phyloP scores from a whole-genome alignment of 2,113 vertebrate genomes.

The Trematomus loennbergii region DNA sequence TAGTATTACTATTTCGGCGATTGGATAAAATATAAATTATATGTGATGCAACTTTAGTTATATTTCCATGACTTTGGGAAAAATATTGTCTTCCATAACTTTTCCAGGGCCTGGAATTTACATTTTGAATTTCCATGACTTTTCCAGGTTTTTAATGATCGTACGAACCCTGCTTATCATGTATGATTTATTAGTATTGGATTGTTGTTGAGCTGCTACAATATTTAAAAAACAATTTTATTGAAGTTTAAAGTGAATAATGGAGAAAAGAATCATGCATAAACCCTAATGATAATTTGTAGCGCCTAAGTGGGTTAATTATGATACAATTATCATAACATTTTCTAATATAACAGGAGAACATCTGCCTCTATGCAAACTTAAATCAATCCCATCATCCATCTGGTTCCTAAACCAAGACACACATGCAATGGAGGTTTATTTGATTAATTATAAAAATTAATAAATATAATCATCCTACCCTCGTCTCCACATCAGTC shows the following conservation, averaged over 20 bases:
- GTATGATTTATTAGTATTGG: not conserved
- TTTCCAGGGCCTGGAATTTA: too few species aligned
- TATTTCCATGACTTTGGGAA: too few species aligned
- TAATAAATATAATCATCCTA: constrained; percentile 67
- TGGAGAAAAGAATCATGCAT: not conserved
- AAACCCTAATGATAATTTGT: not conserved
- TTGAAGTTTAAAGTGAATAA: not conserved
- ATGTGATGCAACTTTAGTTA: too few species aligned
- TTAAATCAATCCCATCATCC: not conserved
- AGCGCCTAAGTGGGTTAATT: not conserved
- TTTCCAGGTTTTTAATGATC: too few species aligned
- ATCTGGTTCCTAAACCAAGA: not conserved
- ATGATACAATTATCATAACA: not conserved
- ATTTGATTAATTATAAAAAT: not conserved
- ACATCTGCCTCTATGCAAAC: not conserved
- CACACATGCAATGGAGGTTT: not conserved
- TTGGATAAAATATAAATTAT: too few species aligned
- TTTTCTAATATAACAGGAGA: not conserved
- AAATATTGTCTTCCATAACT: too few species aligned
- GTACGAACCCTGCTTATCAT: too few species aligned
- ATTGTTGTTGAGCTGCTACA: not conserved
- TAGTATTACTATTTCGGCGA: too few species aligned
- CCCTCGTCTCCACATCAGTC: constrained; percentile 95
- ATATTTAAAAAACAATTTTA: not conserved
- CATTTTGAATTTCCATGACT: too few species aligned